phyloP scores from a whole-genome alignment of 2,888 invertebrate genomes.

The Sinotaia quadrata region DNA sequence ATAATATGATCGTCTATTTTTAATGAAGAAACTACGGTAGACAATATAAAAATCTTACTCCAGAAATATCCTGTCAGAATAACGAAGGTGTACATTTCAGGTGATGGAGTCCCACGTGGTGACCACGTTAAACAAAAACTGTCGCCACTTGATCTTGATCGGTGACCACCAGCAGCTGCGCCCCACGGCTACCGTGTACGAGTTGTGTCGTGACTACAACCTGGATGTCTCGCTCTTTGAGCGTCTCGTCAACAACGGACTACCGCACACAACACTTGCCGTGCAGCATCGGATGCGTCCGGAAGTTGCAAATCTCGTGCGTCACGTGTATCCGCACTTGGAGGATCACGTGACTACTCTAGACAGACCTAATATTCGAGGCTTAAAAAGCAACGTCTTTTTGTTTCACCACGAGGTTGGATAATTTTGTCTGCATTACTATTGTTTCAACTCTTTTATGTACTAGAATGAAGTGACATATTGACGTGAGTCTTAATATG shows the following conservation, averaged over 20 bases:
- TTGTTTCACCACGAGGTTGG: constrained; percentile 60
- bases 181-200: constrained; percentile 81
- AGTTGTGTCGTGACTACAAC: constrained; percentile 78
- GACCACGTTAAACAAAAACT: constrained; percentile 80
- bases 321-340: constrained; percentile 61
- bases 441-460: no score
- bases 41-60: no score
- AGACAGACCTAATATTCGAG: constrained; percentile 49
- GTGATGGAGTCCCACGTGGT: constrained; percentile 87
- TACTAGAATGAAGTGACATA: no score
- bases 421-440: no score
- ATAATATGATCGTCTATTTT: no score
- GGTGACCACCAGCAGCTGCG: constrained; percentile 86
- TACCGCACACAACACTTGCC: constrained; percentile 77
- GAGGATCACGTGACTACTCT: constrained; percentile 55
- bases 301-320: constrained; percentile 60
- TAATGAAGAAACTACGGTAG: no score
- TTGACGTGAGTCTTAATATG: no score
- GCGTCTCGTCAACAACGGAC: constrained; percentile 80
- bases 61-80: no score
- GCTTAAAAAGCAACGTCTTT: constrained; percentile 57
- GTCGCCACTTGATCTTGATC: constrained; percentile 87
- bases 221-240: constrained; percentile 87
- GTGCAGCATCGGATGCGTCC: constrained; percentile 76
- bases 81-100: no score